A percentile compares a stretch with the other conserved stretches of the same genome.
Evolutionary conservation across 2,797 vertebrate genomes (phyloP).

Genomic region (Acomys russatus): DNA sequence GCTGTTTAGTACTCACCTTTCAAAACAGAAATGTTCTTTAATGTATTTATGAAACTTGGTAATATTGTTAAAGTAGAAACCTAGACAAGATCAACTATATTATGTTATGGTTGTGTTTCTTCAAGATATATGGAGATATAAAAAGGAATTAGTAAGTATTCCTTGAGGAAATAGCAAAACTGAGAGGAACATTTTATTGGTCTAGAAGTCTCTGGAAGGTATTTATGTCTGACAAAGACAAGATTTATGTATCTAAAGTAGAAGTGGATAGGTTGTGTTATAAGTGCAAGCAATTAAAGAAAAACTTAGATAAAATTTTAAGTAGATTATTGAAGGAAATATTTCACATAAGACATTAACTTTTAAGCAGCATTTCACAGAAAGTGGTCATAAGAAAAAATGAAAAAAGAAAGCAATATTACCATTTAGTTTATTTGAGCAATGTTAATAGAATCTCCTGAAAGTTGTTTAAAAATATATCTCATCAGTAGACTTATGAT

Average conservation of each 20-base stretch:
- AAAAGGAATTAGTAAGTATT: constrained; percentile 48
- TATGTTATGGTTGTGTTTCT: constrained; percentile 48
- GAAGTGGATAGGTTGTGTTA: constrained; percentile 25
- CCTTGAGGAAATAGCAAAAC: constrained; percentile 55
- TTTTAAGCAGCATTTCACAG: constrained; percentile 40
- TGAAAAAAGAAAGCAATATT: neutral
- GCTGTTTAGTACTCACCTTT: rapidly evolving
- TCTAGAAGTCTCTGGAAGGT: constrained; percentile 54
- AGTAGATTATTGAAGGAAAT: constrained; percentile 12
- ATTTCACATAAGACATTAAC: constrained; percentile 31
- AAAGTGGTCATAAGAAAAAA: constrained; percentile 6
- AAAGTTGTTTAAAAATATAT: neutral
- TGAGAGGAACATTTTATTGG: constrained; percentile 36
- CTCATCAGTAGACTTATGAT: constrained; percentile 26
- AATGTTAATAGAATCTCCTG: neutral
- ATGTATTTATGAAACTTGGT: constrained; percentile 19
- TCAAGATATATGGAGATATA: neutral
- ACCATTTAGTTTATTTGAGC: neutral
- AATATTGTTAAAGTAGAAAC: constrained; percentile 63
- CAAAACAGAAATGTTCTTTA: constrained; percentile 27
- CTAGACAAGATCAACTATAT: neutral
- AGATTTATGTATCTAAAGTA: constrained; percentile 47
- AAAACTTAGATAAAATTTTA: constrained; percentile 54
- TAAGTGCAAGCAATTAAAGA: constrained; percentile 40
- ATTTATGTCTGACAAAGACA: neutral